A percentile compares a stretch with the other conserved stretches of the same genome.
Evolutionary conservation across 2,888 invertebrate species (phyloP).

Genomic region (Plebejus argus): DNA sequence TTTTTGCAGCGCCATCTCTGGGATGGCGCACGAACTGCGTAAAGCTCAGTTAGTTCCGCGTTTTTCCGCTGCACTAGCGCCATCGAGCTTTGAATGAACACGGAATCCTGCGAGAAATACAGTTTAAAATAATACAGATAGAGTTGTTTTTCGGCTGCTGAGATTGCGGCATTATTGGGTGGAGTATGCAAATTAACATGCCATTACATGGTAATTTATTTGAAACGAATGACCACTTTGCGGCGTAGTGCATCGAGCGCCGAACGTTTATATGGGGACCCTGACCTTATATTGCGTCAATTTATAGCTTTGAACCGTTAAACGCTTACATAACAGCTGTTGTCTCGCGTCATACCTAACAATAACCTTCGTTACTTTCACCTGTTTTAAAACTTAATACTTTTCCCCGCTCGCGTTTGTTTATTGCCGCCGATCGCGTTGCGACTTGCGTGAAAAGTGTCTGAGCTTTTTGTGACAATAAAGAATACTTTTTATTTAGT

Average conservation of each 20-base stretch:
- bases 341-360: slow-evolving; percentile 59
- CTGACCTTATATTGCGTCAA: slow-evolving; percentile 79
- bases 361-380: slow-evolving; percentile 29
- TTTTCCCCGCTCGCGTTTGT: background rate
- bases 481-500: background rate
- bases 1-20: slow-evolving; percentile 66
- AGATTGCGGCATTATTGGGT: slow-evolving; percentile 52
- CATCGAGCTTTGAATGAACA: slow-evolving; percentile 73
- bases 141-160: slow-evolving; percentile 54
- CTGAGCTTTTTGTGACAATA: background rate
- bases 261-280: slow-evolving; percentile 77
- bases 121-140: slow-evolving; percentile 48
- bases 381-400: slow-evolving; percentile 17
- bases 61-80: slow-evolving; percentile 59
- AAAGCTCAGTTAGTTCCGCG: slow-evolving; percentile 64
- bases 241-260: slow-evolving; percentile 76
- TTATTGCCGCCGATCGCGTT: background rate
- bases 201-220: slow-evolving; percentile 81
- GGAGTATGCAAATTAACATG: slow-evolving; percentile 79
- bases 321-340: slow-evolving; percentile 76
- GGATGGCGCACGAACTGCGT: slow-evolving; percentile 63
- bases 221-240: slow-evolving; percentile 81
- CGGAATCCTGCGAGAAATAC: slow-evolving; percentile 46
- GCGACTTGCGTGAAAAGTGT: slow-evolving; percentile 9
- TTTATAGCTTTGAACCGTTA: slow-evolving; percentile 76